Conservation (phyloP, 2,797 vertebrate genomes). For the Galago senegalensis region DNA sequence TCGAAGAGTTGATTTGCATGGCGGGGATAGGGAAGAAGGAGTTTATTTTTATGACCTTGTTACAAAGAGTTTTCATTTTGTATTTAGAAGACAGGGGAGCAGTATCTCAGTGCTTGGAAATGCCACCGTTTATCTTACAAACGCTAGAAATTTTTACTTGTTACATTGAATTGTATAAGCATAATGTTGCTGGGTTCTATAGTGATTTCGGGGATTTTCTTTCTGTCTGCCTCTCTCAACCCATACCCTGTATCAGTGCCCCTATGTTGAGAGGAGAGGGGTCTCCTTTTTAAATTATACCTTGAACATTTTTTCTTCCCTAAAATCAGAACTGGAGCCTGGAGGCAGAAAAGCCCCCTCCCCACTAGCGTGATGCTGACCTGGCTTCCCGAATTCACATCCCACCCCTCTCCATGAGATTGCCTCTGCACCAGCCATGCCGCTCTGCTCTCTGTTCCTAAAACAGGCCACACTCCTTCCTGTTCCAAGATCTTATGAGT, state of each 20-base stretch:
- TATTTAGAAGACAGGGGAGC: neutral
- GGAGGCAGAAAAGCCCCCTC: neutral
- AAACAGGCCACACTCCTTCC: neutral
- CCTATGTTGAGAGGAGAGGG: neutral
- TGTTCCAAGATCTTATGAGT: neutral
- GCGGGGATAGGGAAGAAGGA: neutral
- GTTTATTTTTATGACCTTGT: neutral
- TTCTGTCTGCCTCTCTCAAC: neutral
- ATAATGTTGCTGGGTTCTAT: neutral
- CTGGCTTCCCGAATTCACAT: neutral
- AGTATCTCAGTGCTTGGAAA: neutral
- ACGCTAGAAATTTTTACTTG: neutral
- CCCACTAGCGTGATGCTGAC: accelerated
- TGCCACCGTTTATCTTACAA: neutral
- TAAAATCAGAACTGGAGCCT: neutral
- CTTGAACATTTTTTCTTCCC: neutral
- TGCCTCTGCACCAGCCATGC: neutral
- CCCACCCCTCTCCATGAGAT: neutral
- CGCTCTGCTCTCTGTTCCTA: neutral
- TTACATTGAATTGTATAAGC: neutral
- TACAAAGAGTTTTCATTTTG: neutral
- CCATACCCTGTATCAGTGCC: neutral
- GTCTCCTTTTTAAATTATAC: neutral
- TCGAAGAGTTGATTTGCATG: neutral
- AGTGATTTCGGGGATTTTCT: neutral